Conservation (phyloP, 2,888 invertebrate genomes). For the Diaprepes abbreviatus region DNA sequence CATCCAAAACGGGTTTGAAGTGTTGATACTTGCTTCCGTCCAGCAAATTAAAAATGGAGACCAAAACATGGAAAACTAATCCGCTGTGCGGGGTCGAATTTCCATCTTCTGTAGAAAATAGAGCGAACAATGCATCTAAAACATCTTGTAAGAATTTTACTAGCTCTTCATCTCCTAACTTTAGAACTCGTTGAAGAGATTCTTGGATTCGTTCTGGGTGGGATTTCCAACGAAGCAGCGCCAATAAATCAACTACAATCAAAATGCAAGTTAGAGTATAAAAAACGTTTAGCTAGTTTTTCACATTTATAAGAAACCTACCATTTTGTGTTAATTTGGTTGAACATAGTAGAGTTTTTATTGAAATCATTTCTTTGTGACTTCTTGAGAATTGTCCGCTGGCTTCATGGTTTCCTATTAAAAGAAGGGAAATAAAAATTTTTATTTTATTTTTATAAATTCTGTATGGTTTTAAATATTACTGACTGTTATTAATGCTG, state of each 20-base stretch:
- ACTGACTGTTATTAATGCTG: no score
- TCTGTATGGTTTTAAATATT: no score
- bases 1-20: constrained; percentile 93
- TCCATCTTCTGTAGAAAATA: constrained; percentile 94
- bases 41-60: constrained; percentile 90
- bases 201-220: constrained; percentile 90
- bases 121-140: constrained; percentile 90
- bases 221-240: constrained; percentile 92
- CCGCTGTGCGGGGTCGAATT: constrained; percentile 91
- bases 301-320: no score
- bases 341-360: constrained; percentile 90
- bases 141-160: constrained; percentile 97
- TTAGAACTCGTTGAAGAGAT: constrained; percentile 84
- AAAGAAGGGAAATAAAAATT: not conserved
- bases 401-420: constrained; percentile 66
- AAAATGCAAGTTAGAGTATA: no score
- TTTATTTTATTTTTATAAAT: no score
- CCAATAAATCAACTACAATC: constrained; percentile 83
- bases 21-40: constrained; percentile 94
- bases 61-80: constrained; percentile 91
- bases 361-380: constrained; percentile 85
- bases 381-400: constrained; percentile 79
- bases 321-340: constrained; percentile 98
- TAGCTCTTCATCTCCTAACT: constrained; percentile 90
- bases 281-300: no score